Conservation (phyloP, 2,113 vertebrate genomes). For the Pampusana beccarii region DNA sequence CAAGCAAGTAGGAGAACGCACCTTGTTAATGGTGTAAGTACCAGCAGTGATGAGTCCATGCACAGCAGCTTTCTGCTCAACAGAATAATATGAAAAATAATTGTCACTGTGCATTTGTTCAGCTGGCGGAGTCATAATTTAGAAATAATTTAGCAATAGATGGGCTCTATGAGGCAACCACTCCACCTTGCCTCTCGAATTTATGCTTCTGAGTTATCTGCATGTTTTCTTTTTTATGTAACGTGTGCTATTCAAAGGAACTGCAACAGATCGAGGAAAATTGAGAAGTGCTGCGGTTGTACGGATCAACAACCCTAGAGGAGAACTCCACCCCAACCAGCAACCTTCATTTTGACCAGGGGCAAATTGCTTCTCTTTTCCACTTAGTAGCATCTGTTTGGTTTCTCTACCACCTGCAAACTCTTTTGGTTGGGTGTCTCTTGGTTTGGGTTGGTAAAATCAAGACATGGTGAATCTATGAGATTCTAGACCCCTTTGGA, state of each 20-base stretch:
- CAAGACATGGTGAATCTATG: neutral
- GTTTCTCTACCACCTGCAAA: neutral
- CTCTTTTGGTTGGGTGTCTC: neutral
- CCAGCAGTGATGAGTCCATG: rapidly evolving
- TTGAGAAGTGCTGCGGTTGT: neutral
- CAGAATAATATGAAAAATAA: neutral
- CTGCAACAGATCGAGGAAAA: neutral
- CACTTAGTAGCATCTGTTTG: neutral
- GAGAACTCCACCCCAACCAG: neutral
- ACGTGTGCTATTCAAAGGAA: neutral
- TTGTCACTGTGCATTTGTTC: neutral
- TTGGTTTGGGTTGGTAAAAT: neutral
- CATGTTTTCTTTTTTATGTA: neutral
- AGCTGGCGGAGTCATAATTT: neutral
- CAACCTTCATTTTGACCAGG: neutral
- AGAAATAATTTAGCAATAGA: neutral
- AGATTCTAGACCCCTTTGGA: neutral
- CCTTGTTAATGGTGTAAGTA: neutral
- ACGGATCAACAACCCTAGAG: neutral
- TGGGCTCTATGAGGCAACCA: neutral
- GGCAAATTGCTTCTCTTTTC: neutral
- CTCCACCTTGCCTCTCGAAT: neutral
- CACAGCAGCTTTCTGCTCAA: neutral
- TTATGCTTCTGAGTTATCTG: neutral
- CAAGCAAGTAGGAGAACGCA: neutral